Base-by-base conservation (phyloP, 2,888 invertebrate genomes). In the Gisinianus flammeolus region DNA sequence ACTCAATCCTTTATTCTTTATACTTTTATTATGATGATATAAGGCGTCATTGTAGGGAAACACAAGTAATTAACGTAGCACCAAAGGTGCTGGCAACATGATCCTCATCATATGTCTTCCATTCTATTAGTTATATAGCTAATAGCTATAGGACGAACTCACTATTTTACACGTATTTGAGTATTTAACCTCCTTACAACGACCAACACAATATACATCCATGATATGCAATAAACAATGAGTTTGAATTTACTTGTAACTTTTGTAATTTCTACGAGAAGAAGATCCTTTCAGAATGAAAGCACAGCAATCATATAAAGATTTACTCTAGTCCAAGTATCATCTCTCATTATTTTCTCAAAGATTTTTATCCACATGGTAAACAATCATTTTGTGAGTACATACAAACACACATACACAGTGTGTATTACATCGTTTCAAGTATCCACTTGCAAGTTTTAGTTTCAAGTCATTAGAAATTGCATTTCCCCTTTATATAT, bases 291-390 rank as follows among this genome's bases (percentile, higher is more conserved):
- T 10, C 4, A 54, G 19, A 54, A n/a, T 54, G 54, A 54, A 44
- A 10, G 26, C 22, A 16, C 16, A 67, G 31, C 67, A 28, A 67
- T n/a, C 31, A 26, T 30, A 3, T 8, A 6, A 30, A 68, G n/a
- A 22, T 68, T 68, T 30, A 68, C 35, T 33, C 35, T 68, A 16
- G 68, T 68, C 68, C n/a, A n/a, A n/a, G n/a, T n/a, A n/a, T 35
- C 68, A 68, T 68, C 68, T 68, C 35, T 68, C 68, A 68, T 68
- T 33, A 33, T 68, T 68, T n/a, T 35, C 24, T 67, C 31, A 30
- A 68, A 68, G 68, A 68, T 68, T 35, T 35, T 35, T 68, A 68
- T 68, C 68, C 68, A 33, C 33, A 68, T 33, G 35, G 68, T 35
- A 68, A 68, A 68, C 68, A 68, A 68, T 35, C 31, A 68, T 68